Conservation (phyloP, 2,113 vertebrate species). For the Gorsachius goisagi region DNA sequence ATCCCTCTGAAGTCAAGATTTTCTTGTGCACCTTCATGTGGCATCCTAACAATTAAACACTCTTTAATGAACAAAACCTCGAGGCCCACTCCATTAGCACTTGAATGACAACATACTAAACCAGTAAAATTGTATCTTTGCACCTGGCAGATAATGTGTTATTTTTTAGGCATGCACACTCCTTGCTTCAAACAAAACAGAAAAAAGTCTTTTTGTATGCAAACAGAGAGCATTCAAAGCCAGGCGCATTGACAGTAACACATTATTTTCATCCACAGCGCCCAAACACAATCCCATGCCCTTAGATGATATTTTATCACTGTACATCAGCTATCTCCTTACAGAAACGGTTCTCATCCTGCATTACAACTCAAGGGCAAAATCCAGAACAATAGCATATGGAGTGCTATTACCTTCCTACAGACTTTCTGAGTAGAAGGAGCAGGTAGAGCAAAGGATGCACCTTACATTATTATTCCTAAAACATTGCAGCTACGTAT, state of each 20-base stretch:
- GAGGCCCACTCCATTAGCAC: background rate
- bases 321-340: background rate
- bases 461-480: background rate
- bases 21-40: background rate
- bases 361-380: background rate
- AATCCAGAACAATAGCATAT: background rate
- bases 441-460: rapidly evolving
- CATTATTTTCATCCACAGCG: background rate
- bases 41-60: background rate
- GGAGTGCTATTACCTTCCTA: background rate
- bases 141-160: background rate
- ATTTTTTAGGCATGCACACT: background rate
- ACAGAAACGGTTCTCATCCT: background rate
- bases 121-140: background rate
- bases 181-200: background rate
- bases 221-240: background rate
- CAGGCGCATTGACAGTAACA: background rate
- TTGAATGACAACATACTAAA: background rate
- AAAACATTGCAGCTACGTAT: rapidly evolving
- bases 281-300: background rate
- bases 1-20: background rate
- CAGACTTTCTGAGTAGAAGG: background rate
- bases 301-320: background rate
- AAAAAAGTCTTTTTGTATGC: background rate
- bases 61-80: background rate